Conservation (phyloP, 2,797 vertebrate species). For the Phataginus tetradactyla region DNA sequence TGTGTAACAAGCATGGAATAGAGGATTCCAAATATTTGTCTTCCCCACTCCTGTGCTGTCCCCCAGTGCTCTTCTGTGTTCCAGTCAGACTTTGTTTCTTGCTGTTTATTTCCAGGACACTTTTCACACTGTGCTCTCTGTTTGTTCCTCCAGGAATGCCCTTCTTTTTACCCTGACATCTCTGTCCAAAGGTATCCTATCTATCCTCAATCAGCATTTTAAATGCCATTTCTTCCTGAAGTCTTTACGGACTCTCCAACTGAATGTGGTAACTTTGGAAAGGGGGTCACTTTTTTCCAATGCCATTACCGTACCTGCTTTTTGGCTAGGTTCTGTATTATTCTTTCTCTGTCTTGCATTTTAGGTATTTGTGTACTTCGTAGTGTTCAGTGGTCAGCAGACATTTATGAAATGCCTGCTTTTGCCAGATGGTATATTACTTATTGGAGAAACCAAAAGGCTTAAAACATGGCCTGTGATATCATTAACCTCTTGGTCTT, state of each 20-base stretch:
- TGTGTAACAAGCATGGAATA: conserved; percentile 19
- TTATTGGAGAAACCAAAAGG: neutral
- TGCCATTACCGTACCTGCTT: neutral
- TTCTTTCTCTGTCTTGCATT: neutral
- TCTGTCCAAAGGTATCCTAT: neutral
- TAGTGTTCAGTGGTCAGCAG: neutral
- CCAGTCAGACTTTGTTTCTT: neutral
- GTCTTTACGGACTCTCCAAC: neutral
- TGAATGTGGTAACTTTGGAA: neutral
- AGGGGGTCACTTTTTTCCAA: neutral
- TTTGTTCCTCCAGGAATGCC: neutral
- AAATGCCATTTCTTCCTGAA: neutral
- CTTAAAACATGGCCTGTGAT: neutral
- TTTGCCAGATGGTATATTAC: neutral
- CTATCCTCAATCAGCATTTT: neutral
- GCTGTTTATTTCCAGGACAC: neutral
- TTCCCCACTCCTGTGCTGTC: neutral
- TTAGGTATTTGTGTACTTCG: neutral
- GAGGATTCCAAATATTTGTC: conserved; percentile 54
- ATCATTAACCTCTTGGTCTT: neutral
- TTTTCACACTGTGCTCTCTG: neutral
- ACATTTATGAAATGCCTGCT: neutral
- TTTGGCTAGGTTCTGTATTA: neutral
- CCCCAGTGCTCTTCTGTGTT: neutral
- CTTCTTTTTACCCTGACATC: neutral